Percentiles rank a stretch among this genome's conserved stretches.
Evolutionary conservation across 92 coral and sea anemone species (phyloP).

Genomic region (Isaurus tuberculatus): DNA sequence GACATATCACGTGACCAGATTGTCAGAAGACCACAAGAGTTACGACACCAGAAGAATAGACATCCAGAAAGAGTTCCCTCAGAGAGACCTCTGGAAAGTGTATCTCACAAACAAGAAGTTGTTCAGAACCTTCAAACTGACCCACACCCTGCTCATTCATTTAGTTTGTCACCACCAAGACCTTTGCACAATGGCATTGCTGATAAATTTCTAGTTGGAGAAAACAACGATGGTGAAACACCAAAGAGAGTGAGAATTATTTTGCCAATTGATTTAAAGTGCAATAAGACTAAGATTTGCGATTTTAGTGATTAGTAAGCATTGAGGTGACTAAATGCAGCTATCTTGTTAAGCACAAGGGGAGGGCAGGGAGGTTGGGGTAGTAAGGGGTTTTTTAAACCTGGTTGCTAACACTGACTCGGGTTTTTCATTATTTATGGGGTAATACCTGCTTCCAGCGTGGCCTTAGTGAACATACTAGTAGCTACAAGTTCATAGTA

Average conservation of each 20-base stretch:
- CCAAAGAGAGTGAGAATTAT: constrained; percentile 12
- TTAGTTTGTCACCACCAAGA: constrained; percentile 74
- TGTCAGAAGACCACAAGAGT: neutral
- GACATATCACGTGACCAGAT: constrained; percentile 50
- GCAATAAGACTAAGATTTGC: too few relatives aligned
- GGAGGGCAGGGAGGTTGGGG: too few relatives aligned
- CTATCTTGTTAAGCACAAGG: too few relatives aligned
- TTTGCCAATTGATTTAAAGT: too few relatives aligned
- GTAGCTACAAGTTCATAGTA: too few relatives aligned
- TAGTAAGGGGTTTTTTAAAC: too few relatives aligned
- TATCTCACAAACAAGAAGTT: constrained; percentile 13
- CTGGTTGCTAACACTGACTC: too few relatives aligned
- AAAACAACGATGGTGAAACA: constrained; percentile 4
- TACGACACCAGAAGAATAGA: neutral
- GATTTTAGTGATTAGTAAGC: too few relatives aligned
- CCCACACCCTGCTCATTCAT: constrained; percentile 58
- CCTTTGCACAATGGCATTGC: constrained; percentile 76
- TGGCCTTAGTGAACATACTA: too few relatives aligned
- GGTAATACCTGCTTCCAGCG: too few relatives aligned
- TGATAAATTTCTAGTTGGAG: constrained; percentile 44
- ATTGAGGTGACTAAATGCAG: too few relatives aligned
- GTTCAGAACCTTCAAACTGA: constrained; percentile 30
- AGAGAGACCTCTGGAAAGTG: constrained; percentile 44
- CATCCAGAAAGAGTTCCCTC: constrained; percentile 58
- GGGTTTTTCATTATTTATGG: too few relatives aligned